Percentiles rank a stretch among this genome's conserved stretches.
Conservation (phyloP, 2,797 vertebrate species). For the Oreortyx pictus region DNA sequence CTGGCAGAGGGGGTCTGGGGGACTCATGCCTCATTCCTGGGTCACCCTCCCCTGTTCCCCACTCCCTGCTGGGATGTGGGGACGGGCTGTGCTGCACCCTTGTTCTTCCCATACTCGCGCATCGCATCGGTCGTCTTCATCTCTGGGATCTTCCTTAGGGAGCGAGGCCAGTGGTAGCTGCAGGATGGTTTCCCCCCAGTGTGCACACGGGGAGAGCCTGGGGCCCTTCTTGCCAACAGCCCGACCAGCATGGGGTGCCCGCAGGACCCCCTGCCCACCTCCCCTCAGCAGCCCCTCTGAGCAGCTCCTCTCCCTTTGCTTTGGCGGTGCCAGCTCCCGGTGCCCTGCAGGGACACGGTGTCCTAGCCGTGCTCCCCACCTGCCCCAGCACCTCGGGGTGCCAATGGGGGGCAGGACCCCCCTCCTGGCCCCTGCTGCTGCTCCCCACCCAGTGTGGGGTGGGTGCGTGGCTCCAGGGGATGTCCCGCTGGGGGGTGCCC, state of each 20-base stretch:
- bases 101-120: slow-evolving; percentile 41
- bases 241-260: fast-evolving
- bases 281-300: not conserved
- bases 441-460: not conserved
- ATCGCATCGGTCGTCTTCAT: slow-evolving; percentile 29
- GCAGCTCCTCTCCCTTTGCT: slow-evolving; percentile 25
- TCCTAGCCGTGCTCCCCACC: not conserved
- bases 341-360: not conserved
- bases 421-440: slow-evolving; percentile 10
- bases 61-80: not conserved
- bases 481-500: not conserved
- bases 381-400: not conserved
- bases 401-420: slow-evolving; percentile 53
- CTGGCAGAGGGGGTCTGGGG: slow-evolving; percentile 15
- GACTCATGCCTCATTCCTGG: slow-evolving; percentile 40
- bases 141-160: slow-evolving; percentile 55
- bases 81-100: slow-evolving; percentile 23
- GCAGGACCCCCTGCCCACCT: not conserved
- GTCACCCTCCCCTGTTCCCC: not conserved
- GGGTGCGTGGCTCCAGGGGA: not conserved
- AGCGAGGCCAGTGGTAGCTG: not conserved
- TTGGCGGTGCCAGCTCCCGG: not conserved
- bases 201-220: not conserved
- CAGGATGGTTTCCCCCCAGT: not conserved
- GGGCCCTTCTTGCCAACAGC: not conserved